These are phyloP conservation scores for Trachelus iudaicus DNA, from an alignment of 2,888 invertebrate species.

Conservation along the genomic window DNA sequence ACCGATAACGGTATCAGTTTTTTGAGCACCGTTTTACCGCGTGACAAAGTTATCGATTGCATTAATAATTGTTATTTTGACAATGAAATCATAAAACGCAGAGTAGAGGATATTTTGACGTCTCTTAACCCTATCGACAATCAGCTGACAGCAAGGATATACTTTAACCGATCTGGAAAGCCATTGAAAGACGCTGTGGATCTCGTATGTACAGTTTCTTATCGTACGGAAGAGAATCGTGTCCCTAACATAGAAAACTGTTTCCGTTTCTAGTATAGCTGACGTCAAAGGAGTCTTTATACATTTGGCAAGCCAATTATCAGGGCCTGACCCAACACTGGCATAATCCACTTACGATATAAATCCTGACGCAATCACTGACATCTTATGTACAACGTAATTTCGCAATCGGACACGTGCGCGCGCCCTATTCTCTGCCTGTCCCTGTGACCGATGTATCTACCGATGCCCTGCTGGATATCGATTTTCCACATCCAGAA, in stretches of 20 bases:
- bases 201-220: background rate
- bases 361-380: background rate
- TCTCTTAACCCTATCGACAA: background rate
- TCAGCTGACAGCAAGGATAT: background rate
- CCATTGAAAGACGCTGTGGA: background rate
- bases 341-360: conserved; percentile 37
- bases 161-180: background rate
- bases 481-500: background rate
- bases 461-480: background rate
- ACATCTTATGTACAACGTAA: background rate
- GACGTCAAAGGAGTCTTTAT: conserved; percentile 1
- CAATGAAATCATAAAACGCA: background rate
- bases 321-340: conserved; percentile 38
- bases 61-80: background rate
- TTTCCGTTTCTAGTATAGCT: background rate
- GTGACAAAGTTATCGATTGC: background rate
- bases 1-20: background rate
- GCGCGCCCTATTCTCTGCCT: background rate
- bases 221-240: background rate
- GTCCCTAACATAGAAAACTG: background rate
- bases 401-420: conserved; percentile 1
- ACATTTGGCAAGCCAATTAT: conserved; percentile 3
- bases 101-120: background rate
- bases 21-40: background rate
- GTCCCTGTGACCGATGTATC: background rate